Evolutionary conservation across 2,797 vertebrate species (phyloP), one percentile per base, ranked within the genome.

Genomic region (Rhinella marina): DNA sequence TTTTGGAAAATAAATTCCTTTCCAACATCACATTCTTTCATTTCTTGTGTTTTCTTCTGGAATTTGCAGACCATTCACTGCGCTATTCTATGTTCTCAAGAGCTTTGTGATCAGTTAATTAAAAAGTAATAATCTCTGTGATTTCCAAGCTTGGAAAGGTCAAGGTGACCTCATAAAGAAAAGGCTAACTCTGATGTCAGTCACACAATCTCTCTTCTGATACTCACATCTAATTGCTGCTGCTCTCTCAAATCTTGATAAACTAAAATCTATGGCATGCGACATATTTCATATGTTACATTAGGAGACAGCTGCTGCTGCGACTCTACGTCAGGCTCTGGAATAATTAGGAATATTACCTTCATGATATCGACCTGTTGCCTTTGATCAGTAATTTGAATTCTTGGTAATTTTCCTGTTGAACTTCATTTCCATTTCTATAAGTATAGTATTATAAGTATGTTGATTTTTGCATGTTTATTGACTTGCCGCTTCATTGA

Each of bases 161-260:
- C 88, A 86, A 50, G 70, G 84, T 85, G 79, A 88, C 83, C 88
- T 88, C 86, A 88, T 88, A 82, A 88, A 88, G 59, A 3, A 77
- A 68, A 61, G 48, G 25, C 68, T 59, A 79, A 77, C 27, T 86
- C 78, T 48, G 10, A 66, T 75, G 88, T 88, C 88, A 88, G 82
- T 88, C 88, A 88, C 4, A 77, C 13, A 76, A 86, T 77, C 48
- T 48, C 16, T 82, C 11, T 75, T 82, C 59, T 19, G 52, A 56
- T 81, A 56, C 61, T 9, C 17, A 41, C 25, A 5, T 73, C 19
- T 84, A 84, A 84, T 75, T 84, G 86, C 73, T 75, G 86, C 73
- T 27, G 68, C 25, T 27, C n/a, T 82, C 54, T 62, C 12, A 50
- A 73, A 61, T 64, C 50, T 50, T 41, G 68, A 73, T 57, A 27